A percentile compares a stretch with the other conserved stretches of the same genome.
Evolutionary conservation across 2,113 vertebrate genomes (phyloP).

Genomic region (Lutjanus erythropterus): DNA sequence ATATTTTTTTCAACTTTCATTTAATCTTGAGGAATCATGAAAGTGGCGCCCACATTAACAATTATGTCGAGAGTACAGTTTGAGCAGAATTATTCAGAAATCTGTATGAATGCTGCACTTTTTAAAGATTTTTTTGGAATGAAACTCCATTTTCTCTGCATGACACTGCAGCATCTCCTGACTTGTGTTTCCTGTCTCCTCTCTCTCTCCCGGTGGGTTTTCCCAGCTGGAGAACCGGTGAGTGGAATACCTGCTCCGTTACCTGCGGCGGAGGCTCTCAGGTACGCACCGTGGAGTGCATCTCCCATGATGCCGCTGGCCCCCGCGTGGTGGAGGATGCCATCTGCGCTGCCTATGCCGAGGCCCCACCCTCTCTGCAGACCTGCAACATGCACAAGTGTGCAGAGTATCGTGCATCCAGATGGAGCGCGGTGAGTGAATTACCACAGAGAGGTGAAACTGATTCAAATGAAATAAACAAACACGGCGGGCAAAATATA

Average conservation of each 20-base stretch:
- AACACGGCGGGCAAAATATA: no score
- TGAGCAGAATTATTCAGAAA: no score
- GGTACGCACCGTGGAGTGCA: constrained; percentile 90
- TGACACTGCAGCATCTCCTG: not conserved
- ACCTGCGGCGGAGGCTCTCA: constrained; percentile 92
- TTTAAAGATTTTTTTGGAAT: constrained; percentile 10
- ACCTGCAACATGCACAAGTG: constrained; percentile 90
- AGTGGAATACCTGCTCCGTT: constrained; percentile 91
- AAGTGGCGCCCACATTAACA: no score
- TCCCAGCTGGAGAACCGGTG: constrained; percentile 90
- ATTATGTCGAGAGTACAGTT: no score
- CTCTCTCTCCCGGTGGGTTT: not conserved
- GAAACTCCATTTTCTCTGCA: not conserved
- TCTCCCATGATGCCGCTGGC: constrained; percentile 82
- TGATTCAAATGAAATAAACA: no score
- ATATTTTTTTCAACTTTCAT: no score
- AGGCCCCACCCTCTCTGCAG: constrained; percentile 87
- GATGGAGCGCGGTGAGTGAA: constrained; percentile 89
- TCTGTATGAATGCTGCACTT: not conserved
- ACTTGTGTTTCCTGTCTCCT: not conserved
- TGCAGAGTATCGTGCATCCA: constrained; percentile 80
- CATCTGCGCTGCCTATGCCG: constrained; percentile 84
- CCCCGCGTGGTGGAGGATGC: constrained; percentile 84
- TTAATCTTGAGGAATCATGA: no score
- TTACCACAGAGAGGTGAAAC: no score